Base-by-base conservation (phyloP, 2,888 invertebrate genomes). In the Hipparchia sbordonii region DNA sequence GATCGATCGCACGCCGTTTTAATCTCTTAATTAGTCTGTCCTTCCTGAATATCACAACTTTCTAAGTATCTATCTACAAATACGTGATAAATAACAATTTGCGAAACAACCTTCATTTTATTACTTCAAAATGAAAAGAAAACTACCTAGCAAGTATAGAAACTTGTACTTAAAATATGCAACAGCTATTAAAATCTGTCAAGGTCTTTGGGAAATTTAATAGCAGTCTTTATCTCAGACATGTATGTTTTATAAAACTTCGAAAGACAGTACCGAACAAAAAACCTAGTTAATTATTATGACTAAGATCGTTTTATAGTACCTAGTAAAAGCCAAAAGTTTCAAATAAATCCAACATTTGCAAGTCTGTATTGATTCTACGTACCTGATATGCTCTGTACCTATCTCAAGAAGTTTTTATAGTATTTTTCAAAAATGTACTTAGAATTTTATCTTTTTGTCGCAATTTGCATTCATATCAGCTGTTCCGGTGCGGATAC, bases 381-480 rank as follows among this genome's bases (percentile, higher is more conserved):
- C 12, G 10, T 13, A 57, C 23, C 8, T 23, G 5, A 48, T 48
- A 13, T 1, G 8, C 46, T 60, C 13, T 8, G 7, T 48, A 61
- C n/a, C 61, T 63, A 61, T 45, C 61, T 63, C 33, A 23, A 33
- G 33, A 33, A 52, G 39, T 39, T 4, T 39, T 33, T 65, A 23
- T 52, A 33, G n/a, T 65, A 2, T 33, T 33, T 51, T 52, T 33
- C 33, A 6, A 65, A 52, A 65, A 33, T 33, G 23, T 23, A 65
- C 33, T 39, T 10, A 10, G 2, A 4, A 12, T 52, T 65, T 79
- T 80, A 76, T 78, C 75, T 77, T 82, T 81, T 78, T 81, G 82
- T 80, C 79, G 79, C 81, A 85, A 86, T 90, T 90, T 88, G 86
- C 87, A 85, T 85, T 82, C 82, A 87, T 91, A 89, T 91, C 90